Conservation (phyloP, 2,113 vertebrate genomes). For the Lagopus leucura region DNA sequence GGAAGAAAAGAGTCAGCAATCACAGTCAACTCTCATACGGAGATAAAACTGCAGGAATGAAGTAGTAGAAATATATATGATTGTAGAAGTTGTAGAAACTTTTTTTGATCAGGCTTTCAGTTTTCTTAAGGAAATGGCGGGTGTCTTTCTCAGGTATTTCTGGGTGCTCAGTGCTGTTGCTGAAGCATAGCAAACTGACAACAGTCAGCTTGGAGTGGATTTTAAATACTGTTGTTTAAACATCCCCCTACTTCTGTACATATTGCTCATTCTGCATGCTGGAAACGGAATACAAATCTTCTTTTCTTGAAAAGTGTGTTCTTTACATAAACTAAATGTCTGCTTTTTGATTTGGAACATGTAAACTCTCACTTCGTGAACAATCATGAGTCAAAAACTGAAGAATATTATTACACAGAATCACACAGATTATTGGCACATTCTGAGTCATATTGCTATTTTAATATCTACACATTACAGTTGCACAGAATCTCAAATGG, state of each 20-base stretch:
- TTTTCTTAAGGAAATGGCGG: background rate
- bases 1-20: background rate
- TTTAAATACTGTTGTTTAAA: constrained; percentile 38
- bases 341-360: constrained; percentile 54
- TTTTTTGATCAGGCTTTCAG: background rate
- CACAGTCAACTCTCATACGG: background rate
- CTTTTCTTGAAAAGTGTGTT: constrained; percentile 54
- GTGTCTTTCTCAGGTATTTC: constrained; percentile 5
- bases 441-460: constrained; percentile 23
- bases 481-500: constrained; percentile 36
- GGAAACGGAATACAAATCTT: constrained; percentile 3
- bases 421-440: background rate
- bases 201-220: background rate
- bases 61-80: background rate
- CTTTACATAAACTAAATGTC: constrained; percentile 30
- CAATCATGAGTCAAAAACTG: constrained; percentile 12
- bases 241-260: background rate
- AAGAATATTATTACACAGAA: background rate
- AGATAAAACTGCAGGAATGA: background rate
- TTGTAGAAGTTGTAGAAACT: background rate
- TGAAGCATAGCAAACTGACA: constrained; percentile 2
- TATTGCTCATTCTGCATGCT: constrained; percentile 26
- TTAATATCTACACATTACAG: background rate
- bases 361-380: background rate
- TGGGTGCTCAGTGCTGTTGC: background rate